phyloP scores from a whole-genome alignment of 2,797 vertebrate species.

The Takifugu ocellatus region DNA sequence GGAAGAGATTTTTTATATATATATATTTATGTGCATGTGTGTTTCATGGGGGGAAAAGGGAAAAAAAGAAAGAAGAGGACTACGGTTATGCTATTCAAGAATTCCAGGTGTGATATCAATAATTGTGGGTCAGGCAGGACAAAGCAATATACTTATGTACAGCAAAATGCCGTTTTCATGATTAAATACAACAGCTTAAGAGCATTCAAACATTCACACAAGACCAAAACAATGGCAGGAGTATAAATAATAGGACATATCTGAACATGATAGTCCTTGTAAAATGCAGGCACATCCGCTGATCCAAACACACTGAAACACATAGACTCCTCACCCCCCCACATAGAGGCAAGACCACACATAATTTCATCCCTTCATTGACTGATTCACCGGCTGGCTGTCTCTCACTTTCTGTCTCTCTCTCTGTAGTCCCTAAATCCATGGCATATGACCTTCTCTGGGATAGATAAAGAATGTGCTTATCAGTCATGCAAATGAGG shows the following conservation, averaged over 20 bases:
- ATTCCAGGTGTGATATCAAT: too few species aligned
- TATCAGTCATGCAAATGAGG: constrained; percentile 99
- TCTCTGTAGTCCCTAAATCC: constrained; percentile 89
- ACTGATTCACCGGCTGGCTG: constrained; percentile 27
- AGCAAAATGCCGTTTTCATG: too few species aligned
- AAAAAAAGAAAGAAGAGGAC: too few species aligned
- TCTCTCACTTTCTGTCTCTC: constrained; percentile 62
- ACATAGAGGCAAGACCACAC: constrained; percentile 56
- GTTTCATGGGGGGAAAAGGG: too few species aligned
- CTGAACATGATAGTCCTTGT: constrained; percentile 63
- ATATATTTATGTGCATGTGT: too few species aligned
- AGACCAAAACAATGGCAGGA: constrained; percentile 63
- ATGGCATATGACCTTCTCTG: constrained; percentile 99
- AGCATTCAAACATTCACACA: constrained; percentile 46
- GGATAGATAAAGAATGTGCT: constrained; percentile 99
- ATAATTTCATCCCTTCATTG: constrained; percentile 63
- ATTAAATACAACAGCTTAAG: constrained; percentile 28
- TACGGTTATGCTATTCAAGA: too few species aligned
- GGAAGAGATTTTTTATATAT: too few species aligned
- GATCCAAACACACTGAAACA: constrained; percentile 35
- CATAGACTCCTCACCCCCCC: constrained; percentile 48
- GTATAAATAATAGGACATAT: constrained; percentile 58
- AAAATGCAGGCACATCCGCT: constrained; percentile 64
- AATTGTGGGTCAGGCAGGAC: too few species aligned
- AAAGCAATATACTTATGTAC: background rate